Base-by-base conservation (phyloP, 2,797 vertebrate species). In the Aotus griseimembra region DNA sequence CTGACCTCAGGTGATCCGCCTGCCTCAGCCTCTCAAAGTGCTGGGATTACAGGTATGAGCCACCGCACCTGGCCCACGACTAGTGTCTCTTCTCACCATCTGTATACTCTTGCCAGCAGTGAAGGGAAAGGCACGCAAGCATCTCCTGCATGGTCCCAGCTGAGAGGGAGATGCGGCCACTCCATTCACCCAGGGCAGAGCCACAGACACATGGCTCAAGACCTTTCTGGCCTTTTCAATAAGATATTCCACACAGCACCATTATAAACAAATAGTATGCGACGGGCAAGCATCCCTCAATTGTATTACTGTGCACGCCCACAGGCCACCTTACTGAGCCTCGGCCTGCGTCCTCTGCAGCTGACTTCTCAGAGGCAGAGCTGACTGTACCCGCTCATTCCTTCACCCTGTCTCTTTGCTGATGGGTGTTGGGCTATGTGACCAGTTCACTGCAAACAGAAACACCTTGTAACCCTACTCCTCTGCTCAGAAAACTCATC, bases 291-390 rank as follows among this genome's bases (percentile, higher is more conserved):
- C 8, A 28, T 26, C 28, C 24, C 26, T 26, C 0, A 61, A 5
- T 5, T 19, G 19, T 13, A 5, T 6, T 41, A 57, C 9, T 26
- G 5, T 1, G 30, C 24, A 5, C 0, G 13, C 17, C 24, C 4
- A 22, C 13, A 7, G 9, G 2, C 30, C 44, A 2, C 24, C 13
- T 0, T 14, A 17, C 52, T 52, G 87, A 41, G 26, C 30, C 30
- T 1, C 9, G 58, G 39, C 33, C 13, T 24, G 17, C 24, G 44
- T 30, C 39, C 0, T 24, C 39, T 6, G 20, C 33, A 81, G 46
- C 33, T 14, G 39, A n/a, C 20, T 33, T 73, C 30, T 75, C n/a
- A 15, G 28, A 50, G 52, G 50, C 5, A 9, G 11, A 19, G 28
- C 55, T 52, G 17, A 36, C 46, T 41, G 5, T 7, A 44, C 39